phyloP scores from a whole-genome alignment of 1,140 invertebrate species.

The Papilio polytes region DNA sequence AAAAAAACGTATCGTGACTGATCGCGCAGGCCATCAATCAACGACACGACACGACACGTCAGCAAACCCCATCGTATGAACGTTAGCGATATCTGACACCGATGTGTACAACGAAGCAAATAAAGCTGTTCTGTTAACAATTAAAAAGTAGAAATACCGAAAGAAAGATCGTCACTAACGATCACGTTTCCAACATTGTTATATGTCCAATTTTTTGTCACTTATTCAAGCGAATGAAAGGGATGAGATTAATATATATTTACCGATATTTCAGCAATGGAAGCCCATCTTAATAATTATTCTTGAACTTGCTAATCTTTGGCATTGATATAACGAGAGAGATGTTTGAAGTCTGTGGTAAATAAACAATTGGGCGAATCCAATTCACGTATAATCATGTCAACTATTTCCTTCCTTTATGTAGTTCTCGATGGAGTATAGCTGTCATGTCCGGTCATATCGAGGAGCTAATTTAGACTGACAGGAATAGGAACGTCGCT shows the following conservation, averaged over 20 bases:
- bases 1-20: neutral
- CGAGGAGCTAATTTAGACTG: conserved; percentile 38
- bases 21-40: conserved; percentile 6
- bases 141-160: neutral
- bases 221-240: too few relatives aligned
- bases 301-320: neutral
- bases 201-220: neutral
- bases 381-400: neutral
- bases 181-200: neutral
- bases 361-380: neutral
- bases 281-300: neutral
- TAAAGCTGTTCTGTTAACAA: neutral
- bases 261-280: neutral
- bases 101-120: neutral
- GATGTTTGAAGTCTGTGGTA: neutral
- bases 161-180: neutral
- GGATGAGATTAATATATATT: too few relatives aligned
- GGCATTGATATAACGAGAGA: neutral
- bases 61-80: conserved; percentile 3
- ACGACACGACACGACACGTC: conserved; percentile 10
- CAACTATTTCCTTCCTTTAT: neutral
- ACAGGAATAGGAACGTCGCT: conserved; percentile 32
- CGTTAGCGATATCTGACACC: neutral
- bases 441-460: conserved; percentile 7
- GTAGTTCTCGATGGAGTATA: neutral